Conservation (phyloP, 2,113 vertebrate genomes). For the Petromus typicus region DNA sequence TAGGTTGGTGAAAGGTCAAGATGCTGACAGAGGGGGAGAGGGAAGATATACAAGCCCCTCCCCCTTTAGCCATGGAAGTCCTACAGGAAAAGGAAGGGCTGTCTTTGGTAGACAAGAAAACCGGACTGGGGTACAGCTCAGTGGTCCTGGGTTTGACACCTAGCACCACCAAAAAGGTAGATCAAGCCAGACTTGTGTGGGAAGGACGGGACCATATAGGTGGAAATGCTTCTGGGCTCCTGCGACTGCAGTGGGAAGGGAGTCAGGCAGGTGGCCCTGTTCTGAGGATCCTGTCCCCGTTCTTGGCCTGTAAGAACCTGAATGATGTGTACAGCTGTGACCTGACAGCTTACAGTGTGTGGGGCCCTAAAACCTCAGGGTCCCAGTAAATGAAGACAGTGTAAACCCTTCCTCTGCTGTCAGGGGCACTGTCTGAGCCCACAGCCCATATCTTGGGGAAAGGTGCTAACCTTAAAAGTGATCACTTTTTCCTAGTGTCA, state of each 20-base stretch:
- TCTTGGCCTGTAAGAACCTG: neutral
- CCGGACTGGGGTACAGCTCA: neutral
- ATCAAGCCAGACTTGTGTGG: neutral
- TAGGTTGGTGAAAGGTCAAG: too few species aligned
- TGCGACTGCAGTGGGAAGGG: neutral
- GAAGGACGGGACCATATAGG: neutral
- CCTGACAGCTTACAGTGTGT: neutral
- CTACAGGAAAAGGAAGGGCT: neutral
- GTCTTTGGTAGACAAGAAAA: neutral
- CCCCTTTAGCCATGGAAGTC: neutral
- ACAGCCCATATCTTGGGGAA: neutral
- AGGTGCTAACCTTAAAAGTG: constrained; percentile 44
- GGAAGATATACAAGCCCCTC: neutral
- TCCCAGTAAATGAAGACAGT: neutral
- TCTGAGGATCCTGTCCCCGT: neutral
- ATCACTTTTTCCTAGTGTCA: constrained; percentile 55
- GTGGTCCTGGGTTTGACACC: neutral
- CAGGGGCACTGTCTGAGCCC: neutral
- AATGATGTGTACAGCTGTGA: neutral
- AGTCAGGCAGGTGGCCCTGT: neutral
- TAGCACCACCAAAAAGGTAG: neutral
- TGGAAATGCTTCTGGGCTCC: neutral
- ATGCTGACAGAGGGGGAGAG: neutral
- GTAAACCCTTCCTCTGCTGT: neutral
- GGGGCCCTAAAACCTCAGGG: neutral